phyloP scores from a whole-genome alignment of 92 coral and sea anemone species.

The Parazoanthus swiftii region DNA sequence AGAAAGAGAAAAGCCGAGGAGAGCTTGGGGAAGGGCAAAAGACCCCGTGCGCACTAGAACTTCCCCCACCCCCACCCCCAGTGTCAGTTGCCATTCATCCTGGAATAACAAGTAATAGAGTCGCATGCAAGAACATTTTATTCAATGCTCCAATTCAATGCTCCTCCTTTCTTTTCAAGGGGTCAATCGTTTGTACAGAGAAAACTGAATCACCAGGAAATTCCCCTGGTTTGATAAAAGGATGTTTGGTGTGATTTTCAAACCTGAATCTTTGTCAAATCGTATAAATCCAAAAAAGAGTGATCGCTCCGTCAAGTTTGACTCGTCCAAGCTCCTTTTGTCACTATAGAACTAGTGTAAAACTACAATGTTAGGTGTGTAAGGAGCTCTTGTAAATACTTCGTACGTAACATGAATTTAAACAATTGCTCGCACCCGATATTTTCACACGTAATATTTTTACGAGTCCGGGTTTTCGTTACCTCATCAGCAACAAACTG shows the following conservation, averaged over 20 bases:
- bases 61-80: background rate
- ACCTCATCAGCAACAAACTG: no score
- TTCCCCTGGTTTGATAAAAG: no score
- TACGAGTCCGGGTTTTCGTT: no score
- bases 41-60: conserved; percentile 45
- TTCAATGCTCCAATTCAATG: background rate
- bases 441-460: background rate
- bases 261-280: no score
- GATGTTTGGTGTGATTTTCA: no score
- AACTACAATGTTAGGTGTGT: no score
- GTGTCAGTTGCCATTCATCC: background rate
- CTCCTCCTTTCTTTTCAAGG: background rate
- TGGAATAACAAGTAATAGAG: background rate
- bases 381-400: background rate
- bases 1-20: conserved; percentile 81
- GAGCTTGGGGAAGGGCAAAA: conserved; percentile 39
- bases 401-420: background rate
- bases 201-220: background rate
- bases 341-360: background rate
- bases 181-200: background rate
- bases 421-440: background rate
- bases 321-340: background rate
- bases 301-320: background rate
- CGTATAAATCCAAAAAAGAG: background rate
- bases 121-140: background rate